Conservation (phyloP, 2,888 invertebrate genomes). For the Euproctis similis region DNA sequence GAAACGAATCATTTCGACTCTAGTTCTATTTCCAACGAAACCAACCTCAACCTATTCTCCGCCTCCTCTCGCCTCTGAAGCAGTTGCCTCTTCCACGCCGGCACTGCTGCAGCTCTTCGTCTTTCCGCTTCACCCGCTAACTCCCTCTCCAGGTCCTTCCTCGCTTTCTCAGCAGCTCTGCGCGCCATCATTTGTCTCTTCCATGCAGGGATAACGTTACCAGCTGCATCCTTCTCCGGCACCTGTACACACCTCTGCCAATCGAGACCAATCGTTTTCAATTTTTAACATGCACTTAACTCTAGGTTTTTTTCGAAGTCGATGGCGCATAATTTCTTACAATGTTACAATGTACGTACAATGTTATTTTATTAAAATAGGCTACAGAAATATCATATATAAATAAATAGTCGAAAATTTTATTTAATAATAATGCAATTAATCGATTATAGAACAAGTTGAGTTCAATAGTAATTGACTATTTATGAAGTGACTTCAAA, state of each 20-base stretch:
- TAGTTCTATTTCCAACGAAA: no score
- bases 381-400: no score
- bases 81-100: conserved; percentile 95
- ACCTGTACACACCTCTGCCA: conserved; percentile 79
- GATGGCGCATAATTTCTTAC: conserved; percentile 4
- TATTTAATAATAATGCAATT: no score
- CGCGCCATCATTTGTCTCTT: conserved; percentile 96
- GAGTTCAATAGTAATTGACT: no score
- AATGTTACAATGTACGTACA: no score
- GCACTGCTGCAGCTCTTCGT: conserved; percentile 88
- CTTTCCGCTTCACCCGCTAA: conserved; percentile 89
- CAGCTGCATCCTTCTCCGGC: conserved; percentile 91
- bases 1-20: no score
- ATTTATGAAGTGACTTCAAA: no score
- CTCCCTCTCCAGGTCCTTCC: conserved; percentile 91
- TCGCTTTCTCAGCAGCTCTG: conserved; percentile 94
- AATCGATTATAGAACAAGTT: no score
- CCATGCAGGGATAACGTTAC: conserved; percentile 94
- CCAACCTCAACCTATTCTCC: conserved; percentile 84
- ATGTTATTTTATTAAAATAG: no score
- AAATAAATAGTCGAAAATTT: no score
- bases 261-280: conserved; percentile 49
- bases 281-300: conserved; percentile 22
- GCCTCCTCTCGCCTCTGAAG: conserved; percentile 87
- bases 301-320: conserved; percentile 13